phyloP scores from a whole-genome alignment of 2,888 invertebrate genomes.

The Cosmorhoe ocellata region DNA sequence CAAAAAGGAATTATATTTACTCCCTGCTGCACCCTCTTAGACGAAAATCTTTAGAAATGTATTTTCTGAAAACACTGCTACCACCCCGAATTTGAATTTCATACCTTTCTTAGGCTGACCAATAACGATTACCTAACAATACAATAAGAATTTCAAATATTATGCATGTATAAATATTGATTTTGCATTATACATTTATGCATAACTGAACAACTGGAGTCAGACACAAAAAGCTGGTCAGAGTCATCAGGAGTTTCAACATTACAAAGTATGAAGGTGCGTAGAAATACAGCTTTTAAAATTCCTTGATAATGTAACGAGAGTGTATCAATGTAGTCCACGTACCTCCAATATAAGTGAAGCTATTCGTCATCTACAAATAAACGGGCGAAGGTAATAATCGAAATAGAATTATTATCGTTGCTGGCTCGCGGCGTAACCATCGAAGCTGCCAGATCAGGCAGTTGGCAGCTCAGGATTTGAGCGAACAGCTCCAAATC shows the following conservation, averaged over 20 bases:
- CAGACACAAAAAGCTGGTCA: background rate
- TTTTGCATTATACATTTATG: too few relatives aligned
- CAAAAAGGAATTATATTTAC: too few relatives aligned
- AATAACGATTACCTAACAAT: too few relatives aligned
- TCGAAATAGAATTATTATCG: slow-evolving; percentile 77
- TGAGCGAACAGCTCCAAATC: slow-evolving; percentile 41
- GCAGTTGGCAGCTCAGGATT: slow-evolving; percentile 62
- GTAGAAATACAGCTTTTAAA: slow-evolving; percentile 71
- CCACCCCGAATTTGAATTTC: too few relatives aligned
- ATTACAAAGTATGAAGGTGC: slow-evolving; percentile 26
- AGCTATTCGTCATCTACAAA: slow-evolving; percentile 77
- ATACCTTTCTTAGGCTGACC: too few relatives aligned
- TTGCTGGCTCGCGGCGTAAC: slow-evolving; percentile 69
- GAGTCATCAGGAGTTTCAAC: slow-evolving; percentile 1
- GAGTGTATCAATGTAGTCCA: slow-evolving; percentile 43
- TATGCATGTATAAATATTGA: too few relatives aligned
- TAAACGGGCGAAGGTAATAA: slow-evolving; percentile 80
- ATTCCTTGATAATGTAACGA: slow-evolving; percentile 76
- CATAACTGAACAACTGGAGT: too few relatives aligned
- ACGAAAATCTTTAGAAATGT: too few relatives aligned
- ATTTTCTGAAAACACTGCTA: too few relatives aligned
- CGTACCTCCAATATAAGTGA: slow-evolving; percentile 52
- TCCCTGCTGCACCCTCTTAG: too few relatives aligned
- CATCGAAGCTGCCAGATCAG: slow-evolving; percentile 64
- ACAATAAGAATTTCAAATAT: too few relatives aligned